Conservation (phyloP, 2,888 invertebrate genomes). For the Tromatobia lineatoria region DNA sequence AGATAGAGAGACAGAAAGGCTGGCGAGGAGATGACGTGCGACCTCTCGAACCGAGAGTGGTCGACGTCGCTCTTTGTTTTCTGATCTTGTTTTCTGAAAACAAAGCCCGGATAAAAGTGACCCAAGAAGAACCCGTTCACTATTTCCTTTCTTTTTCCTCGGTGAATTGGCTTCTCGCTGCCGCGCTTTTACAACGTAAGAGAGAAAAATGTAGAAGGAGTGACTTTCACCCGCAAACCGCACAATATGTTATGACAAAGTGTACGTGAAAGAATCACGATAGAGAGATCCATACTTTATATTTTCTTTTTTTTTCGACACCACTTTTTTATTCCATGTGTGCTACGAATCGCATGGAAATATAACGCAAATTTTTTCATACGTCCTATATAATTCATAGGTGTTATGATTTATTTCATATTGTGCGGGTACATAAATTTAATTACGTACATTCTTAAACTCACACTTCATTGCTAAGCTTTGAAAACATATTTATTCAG, state of each 20-base stretch:
- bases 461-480: not conserved
- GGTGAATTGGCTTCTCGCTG: constrained; percentile 43
- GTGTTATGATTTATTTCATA: not conserved
- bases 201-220: constrained; percentile 11
- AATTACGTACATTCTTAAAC: not conserved
- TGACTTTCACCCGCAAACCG: constrained; percentile 17
- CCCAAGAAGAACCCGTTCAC: constrained; percentile 38
- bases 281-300: not conserved
- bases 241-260: constrained; percentile 16
- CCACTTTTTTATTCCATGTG: not conserved
- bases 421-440: not conserved
- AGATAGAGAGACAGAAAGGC: constrained; percentile 41
- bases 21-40: constrained; percentile 58
- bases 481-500: not conserved
- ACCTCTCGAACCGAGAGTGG: constrained; percentile 66
- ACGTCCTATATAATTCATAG: not conserved
- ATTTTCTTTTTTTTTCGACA: not conserved
- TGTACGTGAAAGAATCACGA: constrained; percentile 3
- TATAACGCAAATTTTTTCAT: not conserved
- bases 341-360: not conserved
- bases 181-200: constrained; percentile 34
- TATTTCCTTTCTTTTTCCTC: constrained; percentile 31
- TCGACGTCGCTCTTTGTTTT: constrained; percentile 65
- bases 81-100: constrained; percentile 68
- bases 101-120: constrained; percentile 61